Base-by-base conservation (phyloP, 1,140 invertebrate genomes). In the Dysdera silvatica region DNA sequence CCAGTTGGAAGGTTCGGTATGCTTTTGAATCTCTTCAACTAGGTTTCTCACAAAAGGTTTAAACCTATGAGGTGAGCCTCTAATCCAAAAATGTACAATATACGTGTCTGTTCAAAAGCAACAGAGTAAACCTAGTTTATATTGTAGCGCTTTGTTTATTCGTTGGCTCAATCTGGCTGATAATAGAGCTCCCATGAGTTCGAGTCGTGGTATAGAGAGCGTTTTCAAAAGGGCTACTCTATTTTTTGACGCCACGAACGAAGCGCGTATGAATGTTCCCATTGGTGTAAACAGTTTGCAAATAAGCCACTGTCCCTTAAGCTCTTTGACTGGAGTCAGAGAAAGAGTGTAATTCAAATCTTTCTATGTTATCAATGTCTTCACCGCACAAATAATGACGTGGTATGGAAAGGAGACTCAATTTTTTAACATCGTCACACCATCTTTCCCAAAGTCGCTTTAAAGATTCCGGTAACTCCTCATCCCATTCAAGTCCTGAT, bases 401-500 rank as follows among this genome's bases (percentile, higher is more conserved):
- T 2, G n/a, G 4, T 23, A 54, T 8, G 43, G 26, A 29, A 12
- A 28, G 55, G 18, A 31, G 43, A 16, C 31, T 57, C 8, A 57
- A 8, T 23, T 29, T 33, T 20, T 45, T 33, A 12, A 45, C 18
- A 31, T 57, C 40, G 16, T 16, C 24, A 45, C 41, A 31, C 55
- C 40, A 45, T 45, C 47, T 31, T 31, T 31, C 31, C 40, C 55
- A 57, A n/a, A n/a, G n/a, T 31, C 47, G 18, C 28, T 57, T 57
- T 32, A 35, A 16, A n/a, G 47, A 31, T 29, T 57, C n/a, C 23
- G 5, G 23, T 31, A 28, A 14, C 26, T 45, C 3, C 31, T 57
- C 55, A 57, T 66, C 64, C 64, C 58, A 66, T 12, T n/a, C n/a
- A 26, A 53, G 26, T 24, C 35, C 47, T 54, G n/a, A 20, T 16